phyloP scores from a whole-genome alignment of 2,888 invertebrate species.

The Torymus auratus region DNA sequence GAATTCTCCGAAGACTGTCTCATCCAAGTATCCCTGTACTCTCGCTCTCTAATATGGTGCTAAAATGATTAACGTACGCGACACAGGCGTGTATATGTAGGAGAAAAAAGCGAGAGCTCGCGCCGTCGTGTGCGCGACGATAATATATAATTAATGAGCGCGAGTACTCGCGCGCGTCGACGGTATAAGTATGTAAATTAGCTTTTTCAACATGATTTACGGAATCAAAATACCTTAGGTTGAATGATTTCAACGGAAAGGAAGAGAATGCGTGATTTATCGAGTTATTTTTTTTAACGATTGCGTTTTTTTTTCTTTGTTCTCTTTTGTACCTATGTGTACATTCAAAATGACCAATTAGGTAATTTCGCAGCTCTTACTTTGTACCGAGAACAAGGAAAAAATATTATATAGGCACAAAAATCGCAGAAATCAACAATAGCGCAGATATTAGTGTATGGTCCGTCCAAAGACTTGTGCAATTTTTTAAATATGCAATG shows the following conservation, averaged over 20 bases:
- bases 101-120: too few relatives aligned
- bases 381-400: constrained; percentile 27
- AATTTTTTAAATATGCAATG: constrained; percentile 31
- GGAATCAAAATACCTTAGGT: constrained; percentile 22
- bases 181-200: constrained; percentile 31
- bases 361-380: constrained; percentile 29
- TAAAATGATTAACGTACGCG: constrained; percentile 9
- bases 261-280: constrained; percentile 23
- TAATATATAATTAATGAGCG: too few relatives aligned
- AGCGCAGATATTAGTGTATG: constrained; percentile 62
- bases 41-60: constrained; percentile 16
- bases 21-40: too few relatives aligned
- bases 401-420: constrained; percentile 43
- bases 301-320: constrained; percentile 29
- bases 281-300: constrained; percentile 38
- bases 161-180: background rate
- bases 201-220: constrained; percentile 23
- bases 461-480: constrained; percentile 64
- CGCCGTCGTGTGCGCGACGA: too few relatives aligned
- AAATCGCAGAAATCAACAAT: constrained; percentile 60
- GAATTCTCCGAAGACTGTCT: constrained; percentile 50
- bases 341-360: constrained; percentile 54
- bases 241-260: constrained; percentile 8
- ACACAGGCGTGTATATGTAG: too few relatives aligned
- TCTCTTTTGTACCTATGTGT: constrained; percentile 36